A percentile compares a stretch with the other conserved stretches of the same genome.
Conservation (phyloP, 2,113 vertebrate species). For the Octodon degus region DNA sequence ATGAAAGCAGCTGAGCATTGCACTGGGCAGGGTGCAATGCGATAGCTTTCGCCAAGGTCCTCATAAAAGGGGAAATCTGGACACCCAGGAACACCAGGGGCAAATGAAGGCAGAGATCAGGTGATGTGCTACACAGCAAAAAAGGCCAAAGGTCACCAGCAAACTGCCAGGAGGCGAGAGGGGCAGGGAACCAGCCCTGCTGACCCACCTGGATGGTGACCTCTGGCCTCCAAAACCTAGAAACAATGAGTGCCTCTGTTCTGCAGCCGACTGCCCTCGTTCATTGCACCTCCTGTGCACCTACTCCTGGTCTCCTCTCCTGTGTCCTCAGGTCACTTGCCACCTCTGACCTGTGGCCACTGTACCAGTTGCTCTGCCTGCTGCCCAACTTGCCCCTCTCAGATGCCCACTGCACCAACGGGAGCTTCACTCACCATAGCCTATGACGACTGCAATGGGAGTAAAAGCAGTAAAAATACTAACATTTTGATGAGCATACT, state of each 20-base stretch:
- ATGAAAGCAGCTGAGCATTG: too few species aligned
- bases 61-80: background rate
- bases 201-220: background rate
- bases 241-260: background rate
- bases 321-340: background rate
- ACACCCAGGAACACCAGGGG: background rate
- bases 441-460: background rate
- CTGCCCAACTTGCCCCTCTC: too few species aligned
- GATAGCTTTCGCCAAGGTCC: background rate
- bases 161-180: background rate
- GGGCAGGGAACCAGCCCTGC: background rate
- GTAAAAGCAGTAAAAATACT: background rate
- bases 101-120: background rate
- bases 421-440: background rate
- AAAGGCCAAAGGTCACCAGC: background rate
- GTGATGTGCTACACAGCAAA: background rate
- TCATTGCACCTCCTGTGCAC: background rate
- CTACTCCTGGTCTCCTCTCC: too few species aligned
- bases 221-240: background rate
- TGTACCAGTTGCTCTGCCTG: too few species aligned
- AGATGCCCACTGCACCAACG: fast-evolving
- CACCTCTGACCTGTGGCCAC: background rate
- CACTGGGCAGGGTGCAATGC: too few species aligned
- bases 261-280: too few species aligned
- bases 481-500: background rate